Evolutionary conservation across 30 jellyfish, hydroid and myxozoan species (phyloP).

Genomic region (Hydractinia echinata): DNA sequence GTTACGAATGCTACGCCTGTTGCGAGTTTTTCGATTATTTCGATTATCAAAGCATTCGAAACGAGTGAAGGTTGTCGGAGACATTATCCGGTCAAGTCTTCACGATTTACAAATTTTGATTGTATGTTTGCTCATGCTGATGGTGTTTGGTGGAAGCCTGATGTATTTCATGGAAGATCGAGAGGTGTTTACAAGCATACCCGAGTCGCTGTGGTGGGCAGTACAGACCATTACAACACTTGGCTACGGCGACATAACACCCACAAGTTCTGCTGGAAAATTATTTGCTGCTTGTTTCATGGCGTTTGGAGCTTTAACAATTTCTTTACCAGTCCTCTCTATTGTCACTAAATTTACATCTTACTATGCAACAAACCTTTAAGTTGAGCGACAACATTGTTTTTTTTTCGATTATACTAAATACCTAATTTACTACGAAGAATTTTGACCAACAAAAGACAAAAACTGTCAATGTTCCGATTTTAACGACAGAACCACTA

Average conservation of each 20-base stretch:
- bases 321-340: constrained; percentile 83
- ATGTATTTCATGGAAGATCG: constrained; percentile 57
- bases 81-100: constrained; percentile 46
- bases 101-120: constrained; percentile 62
- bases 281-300: constrained; percentile 61
- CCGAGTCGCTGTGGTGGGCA: constrained; percentile 93
- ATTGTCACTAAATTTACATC: constrained; percentile 75
- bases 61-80: constrained; percentile 63
- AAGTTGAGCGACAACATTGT: neutral
- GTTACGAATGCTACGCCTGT: constrained; percentile 48
- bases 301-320: constrained; percentile 93
- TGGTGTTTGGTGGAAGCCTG: constrained; percentile 71
- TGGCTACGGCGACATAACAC: constrained; percentile 94
- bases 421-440: too few species aligned
- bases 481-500: too few species aligned
- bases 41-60: constrained; percentile 66
- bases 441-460: too few species aligned
- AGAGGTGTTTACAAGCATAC: constrained; percentile 67
- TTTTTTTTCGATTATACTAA: too few species aligned
- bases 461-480: too few species aligned
- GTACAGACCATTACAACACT: constrained; percentile 78
- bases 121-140: constrained; percentile 59
- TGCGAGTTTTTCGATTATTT: constrained; percentile 64
- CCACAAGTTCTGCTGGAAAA: constrained; percentile 56
- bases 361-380: constrained; percentile 36